Conservation (phyloP, 2,888 invertebrate species). For the Andrena dorsata region DNA sequence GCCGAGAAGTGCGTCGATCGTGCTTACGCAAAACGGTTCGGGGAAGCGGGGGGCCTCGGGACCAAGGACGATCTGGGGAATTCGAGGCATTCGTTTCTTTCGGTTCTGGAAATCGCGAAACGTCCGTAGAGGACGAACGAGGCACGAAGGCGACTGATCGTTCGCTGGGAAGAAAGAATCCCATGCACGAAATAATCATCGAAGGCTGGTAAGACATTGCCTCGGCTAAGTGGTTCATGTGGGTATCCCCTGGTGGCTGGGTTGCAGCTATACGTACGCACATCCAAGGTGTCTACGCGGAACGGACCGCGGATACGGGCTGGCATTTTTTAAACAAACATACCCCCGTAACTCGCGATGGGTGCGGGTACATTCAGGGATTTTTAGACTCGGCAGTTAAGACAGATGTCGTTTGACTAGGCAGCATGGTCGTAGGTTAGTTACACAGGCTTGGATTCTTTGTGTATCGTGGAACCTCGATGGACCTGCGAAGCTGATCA, state of each 20-base stretch:
- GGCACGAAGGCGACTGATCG: too few species aligned
- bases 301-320: constrained; percentile 65
- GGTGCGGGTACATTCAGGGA: constrained; percentile 77
- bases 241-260: constrained; percentile 56
- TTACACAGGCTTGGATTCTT: not conserved
- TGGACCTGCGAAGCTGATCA: too few species aligned
- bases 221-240: constrained; percentile 54
- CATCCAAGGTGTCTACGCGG: constrained; percentile 76
- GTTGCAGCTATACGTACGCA: constrained; percentile 65
- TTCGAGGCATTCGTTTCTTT: not conserved
- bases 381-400: constrained; percentile 47
- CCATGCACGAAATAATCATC: not conserved
- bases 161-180: not conserved
- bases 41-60: not conserved
- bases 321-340: constrained; percentile 65
- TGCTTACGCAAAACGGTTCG: not conserved
- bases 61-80: not conserved
- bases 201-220: constrained; percentile 6
- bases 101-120: not conserved
- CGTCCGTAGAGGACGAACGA: not conserved
- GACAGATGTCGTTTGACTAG: constrained; percentile 50
- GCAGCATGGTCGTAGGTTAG: not conserved
- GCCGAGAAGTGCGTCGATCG: constrained; percentile 26
- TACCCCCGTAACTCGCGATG: constrained; percentile 66
- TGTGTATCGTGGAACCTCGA: not conserved